Base-by-base conservation (phyloP, 2,113 vertebrate genomes). In the Paradoxurus hermaphroditus region DNA sequence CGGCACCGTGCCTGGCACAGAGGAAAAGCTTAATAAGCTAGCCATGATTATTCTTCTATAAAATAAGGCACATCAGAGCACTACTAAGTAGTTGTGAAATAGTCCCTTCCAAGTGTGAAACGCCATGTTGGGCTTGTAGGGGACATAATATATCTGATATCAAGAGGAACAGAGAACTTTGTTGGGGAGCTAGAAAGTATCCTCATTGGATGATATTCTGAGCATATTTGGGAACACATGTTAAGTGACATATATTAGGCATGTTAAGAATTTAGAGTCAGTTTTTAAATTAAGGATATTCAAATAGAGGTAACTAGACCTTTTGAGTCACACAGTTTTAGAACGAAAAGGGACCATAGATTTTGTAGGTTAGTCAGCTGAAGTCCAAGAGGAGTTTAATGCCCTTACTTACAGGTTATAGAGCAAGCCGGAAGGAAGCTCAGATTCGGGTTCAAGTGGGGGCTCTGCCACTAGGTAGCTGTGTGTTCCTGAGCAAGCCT, bases 261-360 rank as follows among this genome's bases (percentile, higher is more conserved):
- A 59, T 39, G 23, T 73, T 51, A 82, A 83, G 41, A 91, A 39
- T 31, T 49, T 72, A 79, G 10, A 56, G 62, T 95, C 41, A 56
- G 39, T 39, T 68, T 95, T 46, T 46, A 79, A 44, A 91, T 94
- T 49, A 88, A 95, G 62, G 23, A 93, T 85, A 79, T 77, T 63
- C 49, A 91, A 39, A 65, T 62, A 94, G 84, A 78, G 36, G 70
- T 73, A 53, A 68, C 65, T 59, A 79, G 10, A 29, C 36, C 62
- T 51, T 86, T 88, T 78, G 67, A 41, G 63, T 73, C 68, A 51
- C 59, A 51, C 18, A 31, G 63, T 97, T 93, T 95, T 78, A 93
- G 68, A 87, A 31, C 29, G 79, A 36, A 77, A 84, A 83, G 44
- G 14, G 10, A 79, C 44, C 31, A 23, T 0, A 16, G 34, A 53